A percentile compares a stretch with the other conserved stretches of the same genome.
Conservation (phyloP, 2,113 vertebrate species). For the Dolichallabes microphthalmus region DNA sequence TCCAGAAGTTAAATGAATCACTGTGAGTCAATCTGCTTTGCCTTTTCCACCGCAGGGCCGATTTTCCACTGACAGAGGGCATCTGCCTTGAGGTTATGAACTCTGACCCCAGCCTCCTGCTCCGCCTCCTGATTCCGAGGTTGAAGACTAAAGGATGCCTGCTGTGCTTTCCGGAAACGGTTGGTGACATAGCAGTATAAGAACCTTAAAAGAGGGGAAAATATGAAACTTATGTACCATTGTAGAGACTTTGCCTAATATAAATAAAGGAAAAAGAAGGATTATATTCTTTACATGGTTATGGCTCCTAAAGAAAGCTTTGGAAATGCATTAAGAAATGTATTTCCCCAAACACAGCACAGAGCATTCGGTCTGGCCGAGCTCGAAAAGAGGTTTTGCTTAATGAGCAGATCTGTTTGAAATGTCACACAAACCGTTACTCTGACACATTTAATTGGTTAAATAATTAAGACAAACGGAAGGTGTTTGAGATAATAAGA, state of each 20-base stretch:
- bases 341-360: conserved; percentile 3
- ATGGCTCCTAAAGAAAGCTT: conserved; percentile 38
- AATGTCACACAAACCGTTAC: conserved; percentile 33
- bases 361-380: conserved; percentile 36
- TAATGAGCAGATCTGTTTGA: conserved; percentile 37
- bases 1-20: conserved; percentile 88
- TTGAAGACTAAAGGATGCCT: conserved; percentile 74
- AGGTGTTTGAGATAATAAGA: conserved; percentile 43
- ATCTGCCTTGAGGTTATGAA: conserved; percentile 61
- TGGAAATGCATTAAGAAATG: conserved; percentile 46
- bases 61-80: conserved; percentile 47
- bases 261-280: neutral
- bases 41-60: conserved; percentile 60
- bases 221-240: neutral
- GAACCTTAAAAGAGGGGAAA: conserved; percentile 63
- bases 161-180: conserved; percentile 70
- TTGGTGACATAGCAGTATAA: conserved; percentile 66
- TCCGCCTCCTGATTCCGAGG: conserved; percentile 51
- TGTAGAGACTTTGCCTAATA: neutral
- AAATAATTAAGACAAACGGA: conserved; percentile 48
- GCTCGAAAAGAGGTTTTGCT: neutral
- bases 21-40: conserved; percentile 83
- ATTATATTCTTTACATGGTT: conserved; percentile 45
- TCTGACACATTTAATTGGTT: conserved; percentile 45
- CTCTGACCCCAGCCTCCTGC: conserved; percentile 44